Conservation (phyloP, 2,888 invertebrate species). For the Leptinotarsa haldemani region DNA sequence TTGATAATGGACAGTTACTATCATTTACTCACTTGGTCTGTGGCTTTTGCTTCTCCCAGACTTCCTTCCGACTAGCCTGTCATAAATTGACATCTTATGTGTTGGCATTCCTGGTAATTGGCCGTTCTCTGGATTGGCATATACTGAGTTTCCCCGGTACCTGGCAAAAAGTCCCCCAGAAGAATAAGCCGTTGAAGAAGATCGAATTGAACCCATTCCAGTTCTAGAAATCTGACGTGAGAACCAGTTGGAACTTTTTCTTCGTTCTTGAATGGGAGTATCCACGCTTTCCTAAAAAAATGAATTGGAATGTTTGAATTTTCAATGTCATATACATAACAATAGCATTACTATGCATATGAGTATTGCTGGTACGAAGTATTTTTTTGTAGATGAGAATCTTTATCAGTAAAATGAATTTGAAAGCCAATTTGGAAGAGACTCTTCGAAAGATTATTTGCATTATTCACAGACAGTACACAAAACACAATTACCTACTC, state of each 20-base stretch:
- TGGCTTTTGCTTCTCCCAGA: conserved; percentile 72
- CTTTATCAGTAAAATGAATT: no score
- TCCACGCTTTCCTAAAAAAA: conserved; percentile 85
- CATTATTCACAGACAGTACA: no score
- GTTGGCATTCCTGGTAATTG: conserved; percentile 69
- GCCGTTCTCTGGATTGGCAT: conserved; percentile 68
- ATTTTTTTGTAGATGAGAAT: no score
- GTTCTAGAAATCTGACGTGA: conserved; percentile 86
- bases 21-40: conserved; percentile 46
- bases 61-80: conserved; percentile 83
- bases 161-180: conserved; percentile 82
- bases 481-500: no score
- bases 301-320: no score
- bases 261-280: conserved; percentile 85
- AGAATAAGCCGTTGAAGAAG: conserved; percentile 87
- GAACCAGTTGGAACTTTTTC: conserved; percentile 85
- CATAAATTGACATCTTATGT: conserved; percentile 84
- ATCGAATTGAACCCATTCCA: conserved; percentile 86
- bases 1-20: no score
- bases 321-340: no score
- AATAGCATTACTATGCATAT: no score
- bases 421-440: no score
- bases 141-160: conserved; percentile 82
- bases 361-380: no score
- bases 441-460: no score